Evolutionary conservation across 2,113 vertebrate genomes (phyloP), one percentile per base, ranked within the genome.

Genomic region (Pseudolaguvia tuberculata): DNA sequence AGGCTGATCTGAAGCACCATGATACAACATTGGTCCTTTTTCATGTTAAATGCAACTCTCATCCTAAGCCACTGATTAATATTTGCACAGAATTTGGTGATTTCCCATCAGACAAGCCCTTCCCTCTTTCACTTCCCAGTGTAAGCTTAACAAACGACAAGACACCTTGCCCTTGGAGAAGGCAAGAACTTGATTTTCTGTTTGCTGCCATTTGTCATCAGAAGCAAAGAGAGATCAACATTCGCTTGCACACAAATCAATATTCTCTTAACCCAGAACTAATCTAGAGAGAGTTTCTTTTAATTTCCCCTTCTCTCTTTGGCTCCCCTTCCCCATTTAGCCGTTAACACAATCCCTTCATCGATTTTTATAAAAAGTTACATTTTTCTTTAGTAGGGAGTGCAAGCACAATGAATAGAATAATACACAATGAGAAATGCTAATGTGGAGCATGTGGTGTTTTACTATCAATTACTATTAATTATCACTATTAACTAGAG

Each of bases 221-320:
- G 89, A 89, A 88, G 90, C 92, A 95, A 93, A 90, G 91, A 94
- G 94, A 94, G 94, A 97, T 96, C 95, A 97, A 96, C 94, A 94
- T 93, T 95, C 95, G 92, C 95, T 92, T 92, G 92, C 93, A 93
- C 92, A 94, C 92, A 92, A 93, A 97, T 98, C 94, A 94, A 97
- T 97, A 96, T 93, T 95, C 94, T 93, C 91, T 95, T 95, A 95
- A 94, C 94, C 94, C 78, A 91, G 93, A 92, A 92, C 92, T 94
- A 93, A 94, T 95, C 94, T 92, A 89, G 88, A 85, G 80, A 92
- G 91, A 92, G 91, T 89, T 93, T 94, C 91, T 88, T 89, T 75
- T 87, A 88, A 88, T 93, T 94, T 94, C 93, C 93, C 94, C 94
- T 93, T 93, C 92, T 90, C 87, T 21, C 84, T 83, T 81, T 85